Evolutionary conservation across 1,140 invertebrate species (phyloP), one percentile per base, ranked within the genome.

Genomic region (Neodiprion lecontei): DNA sequence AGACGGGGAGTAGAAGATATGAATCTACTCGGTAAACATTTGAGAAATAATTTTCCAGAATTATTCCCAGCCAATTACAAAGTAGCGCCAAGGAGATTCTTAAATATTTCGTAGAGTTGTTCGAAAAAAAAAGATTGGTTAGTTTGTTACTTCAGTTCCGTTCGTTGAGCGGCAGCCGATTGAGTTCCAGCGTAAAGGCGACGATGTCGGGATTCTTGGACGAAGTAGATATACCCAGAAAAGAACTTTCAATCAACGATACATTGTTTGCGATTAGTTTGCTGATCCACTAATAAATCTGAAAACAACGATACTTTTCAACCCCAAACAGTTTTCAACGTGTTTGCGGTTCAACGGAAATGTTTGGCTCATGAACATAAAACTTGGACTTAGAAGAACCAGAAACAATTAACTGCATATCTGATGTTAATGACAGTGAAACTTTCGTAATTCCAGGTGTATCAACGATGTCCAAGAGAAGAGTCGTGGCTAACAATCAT

Each of bases 1-100:
- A 81, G 79, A 74, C 23, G 77, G 65, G 81, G 81, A 10, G 68
- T 70, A 21, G 66, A 74, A 17, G 81, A 83, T 40, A 68, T 80
- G 12, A 50, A 74, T 9, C 61, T 76, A 2, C 66, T 83, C 49
- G 80, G 78, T 14, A 77, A 73, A 69, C 74, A 79, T 28, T 48
- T 82, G 0, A 81, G 77, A 49, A 76, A 71, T 47, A 73, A 76
- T 49, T 81, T 82, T 53, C 79, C 80, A 9, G 72, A 79, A 28
- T 23, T 82, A 50, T 75, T 82, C 7, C 65, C 74, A 48, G 65
- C 69, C 61, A 78, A 61, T 61, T 61, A 61, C 53, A 61, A 61
- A 9, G 53, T 61, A 61, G 2, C 28, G 28, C 28, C 28, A 40
- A 40, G 5, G 28, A 40, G 28, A 40, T 40, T 40, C 28, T 40